Percentiles rank a stretch among this genome's conserved stretches.
Evolutionary conservation across 2,113 vertebrate genomes (phyloP).

Genomic region (Hippocampus comes): DNA sequence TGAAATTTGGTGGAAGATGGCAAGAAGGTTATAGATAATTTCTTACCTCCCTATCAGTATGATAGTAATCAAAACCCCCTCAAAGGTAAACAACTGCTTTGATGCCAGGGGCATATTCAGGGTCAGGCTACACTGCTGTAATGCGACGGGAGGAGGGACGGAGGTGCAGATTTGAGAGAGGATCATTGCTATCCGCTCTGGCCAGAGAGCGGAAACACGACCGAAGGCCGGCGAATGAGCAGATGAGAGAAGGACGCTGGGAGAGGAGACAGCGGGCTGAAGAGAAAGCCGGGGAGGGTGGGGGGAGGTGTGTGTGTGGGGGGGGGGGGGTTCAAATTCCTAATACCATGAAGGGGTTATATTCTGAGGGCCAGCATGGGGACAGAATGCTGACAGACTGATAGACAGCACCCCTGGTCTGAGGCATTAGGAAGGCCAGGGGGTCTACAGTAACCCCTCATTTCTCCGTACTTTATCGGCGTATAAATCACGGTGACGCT

Average conservation of each 20-base stretch:
- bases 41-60: conserved; percentile 56
- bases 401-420: conserved; percentile 63
- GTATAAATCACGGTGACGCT: conserved; percentile 39
- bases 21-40: conserved; percentile 6
- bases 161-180: conserved; percentile 5
- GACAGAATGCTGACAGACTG: conserved; percentile 59
- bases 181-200: conserved; percentile 19
- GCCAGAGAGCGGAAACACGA: conserved; percentile 52
- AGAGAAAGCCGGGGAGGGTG: conserved; percentile 23
- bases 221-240: conserved; percentile 45
- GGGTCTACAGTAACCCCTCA: conserved; percentile 26
- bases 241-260: conserved; percentile 47
- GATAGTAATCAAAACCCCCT: conserved; percentile 58
- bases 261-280: conserved; percentile 36
- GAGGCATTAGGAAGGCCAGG: conserved; percentile 36
- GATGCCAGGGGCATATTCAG: conserved; percentile 38
- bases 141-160: neutral
- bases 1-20: neutral
- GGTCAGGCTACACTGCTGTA: conserved; percentile 16
- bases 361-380: conserved; percentile 36
- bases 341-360: conserved; percentile 53
- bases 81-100: conserved; percentile 64
- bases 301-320: conserved; percentile 12
- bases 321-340: conserved; percentile 38
- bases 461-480: conserved; percentile 42